Conservation (phyloP, 2,888 invertebrate genomes). For the Heliconius ismenius region DNA sequence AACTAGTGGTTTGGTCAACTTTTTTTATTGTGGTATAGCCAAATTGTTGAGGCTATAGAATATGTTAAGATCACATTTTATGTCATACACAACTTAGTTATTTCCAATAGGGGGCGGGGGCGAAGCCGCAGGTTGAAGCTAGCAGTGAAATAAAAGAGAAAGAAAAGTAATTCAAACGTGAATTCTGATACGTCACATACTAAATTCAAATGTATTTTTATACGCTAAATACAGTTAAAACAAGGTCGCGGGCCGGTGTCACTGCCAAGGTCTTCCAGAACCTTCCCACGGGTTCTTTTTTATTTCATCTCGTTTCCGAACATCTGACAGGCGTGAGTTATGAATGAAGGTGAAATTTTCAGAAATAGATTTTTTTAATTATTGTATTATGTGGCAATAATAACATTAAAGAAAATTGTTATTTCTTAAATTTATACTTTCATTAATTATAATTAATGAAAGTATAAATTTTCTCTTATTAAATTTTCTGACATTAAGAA, state of each 20-base stretch:
- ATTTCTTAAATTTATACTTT: background rate
- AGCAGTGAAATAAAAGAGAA: background rate
- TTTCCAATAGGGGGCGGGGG: too few relatives aligned
- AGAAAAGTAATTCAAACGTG: conserved; percentile 3
- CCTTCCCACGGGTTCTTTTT: conserved; percentile 46
- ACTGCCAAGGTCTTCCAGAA: conserved; percentile 65
- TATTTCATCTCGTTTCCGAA: conserved; percentile 30
- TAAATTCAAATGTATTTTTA: conserved; percentile 48
- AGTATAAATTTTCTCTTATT: too few relatives aligned
- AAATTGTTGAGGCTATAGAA: too few relatives aligned
- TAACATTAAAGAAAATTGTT: background rate
- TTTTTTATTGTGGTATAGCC: too few relatives aligned
- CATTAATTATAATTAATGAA: too few relatives aligned
- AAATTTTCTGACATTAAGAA: too few relatives aligned
- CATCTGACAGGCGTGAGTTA: conserved; percentile 22
- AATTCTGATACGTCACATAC: background rate
- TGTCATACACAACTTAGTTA: background rate
- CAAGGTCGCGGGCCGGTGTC: conserved; percentile 56
- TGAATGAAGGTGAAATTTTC: conserved; percentile 21
- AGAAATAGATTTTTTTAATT: background rate
- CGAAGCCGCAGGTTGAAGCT: too few relatives aligned
- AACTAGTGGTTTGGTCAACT: too few relatives aligned
- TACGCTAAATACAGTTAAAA: conserved; percentile 49
- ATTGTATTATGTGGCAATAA: background rate
- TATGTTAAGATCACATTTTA: background rate